Percentiles rank a stretch among this genome's conserved stretches.
phyloP scores from a whole-genome alignment of 2,113 vertebrate species.

The Mus spicilegus region DNA sequence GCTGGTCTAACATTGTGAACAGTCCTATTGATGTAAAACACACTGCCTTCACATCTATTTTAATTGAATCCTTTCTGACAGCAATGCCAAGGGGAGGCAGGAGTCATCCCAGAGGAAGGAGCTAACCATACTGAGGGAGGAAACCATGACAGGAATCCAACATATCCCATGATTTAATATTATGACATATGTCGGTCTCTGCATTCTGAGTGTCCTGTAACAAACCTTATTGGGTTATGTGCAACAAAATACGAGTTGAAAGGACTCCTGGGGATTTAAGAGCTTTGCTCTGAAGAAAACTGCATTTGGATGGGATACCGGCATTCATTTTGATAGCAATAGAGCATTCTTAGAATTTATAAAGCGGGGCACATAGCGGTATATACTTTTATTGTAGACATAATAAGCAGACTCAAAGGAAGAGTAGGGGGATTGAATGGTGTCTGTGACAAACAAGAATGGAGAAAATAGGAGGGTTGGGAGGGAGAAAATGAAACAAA shows the following conservation, averaged over 20 bases:
- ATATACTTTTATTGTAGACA: constrained; percentile 38
- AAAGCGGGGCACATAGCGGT: constrained; percentile 55
- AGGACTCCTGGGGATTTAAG: constrained; percentile 56
- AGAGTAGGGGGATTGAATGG: not conserved
- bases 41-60: constrained; percentile 13
- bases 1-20: constrained; percentile 46
- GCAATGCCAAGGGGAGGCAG: constrained; percentile 2
- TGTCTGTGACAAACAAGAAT: constrained; percentile 9
- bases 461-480: not conserved
- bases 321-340: constrained; percentile 44
- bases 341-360: constrained; percentile 36
- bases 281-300: constrained; percentile 42
- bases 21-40: constrained; percentile 31
- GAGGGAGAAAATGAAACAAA: not conserved
- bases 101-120: constrained; percentile 34
- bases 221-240: constrained; percentile 35
- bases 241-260: constrained; percentile 33
- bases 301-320: constrained; percentile 19
- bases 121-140: not conserved
- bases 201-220: not conserved
- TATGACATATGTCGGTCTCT: constrained; percentile 8
- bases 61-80: constrained; percentile 30
- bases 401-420: constrained; percentile 23
- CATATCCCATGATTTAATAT: not conserved
- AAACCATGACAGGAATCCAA: not conserved